phyloP scores from a whole-genome alignment of 2,113 vertebrate genomes.

The Erythrolamprus reginae region DNA sequence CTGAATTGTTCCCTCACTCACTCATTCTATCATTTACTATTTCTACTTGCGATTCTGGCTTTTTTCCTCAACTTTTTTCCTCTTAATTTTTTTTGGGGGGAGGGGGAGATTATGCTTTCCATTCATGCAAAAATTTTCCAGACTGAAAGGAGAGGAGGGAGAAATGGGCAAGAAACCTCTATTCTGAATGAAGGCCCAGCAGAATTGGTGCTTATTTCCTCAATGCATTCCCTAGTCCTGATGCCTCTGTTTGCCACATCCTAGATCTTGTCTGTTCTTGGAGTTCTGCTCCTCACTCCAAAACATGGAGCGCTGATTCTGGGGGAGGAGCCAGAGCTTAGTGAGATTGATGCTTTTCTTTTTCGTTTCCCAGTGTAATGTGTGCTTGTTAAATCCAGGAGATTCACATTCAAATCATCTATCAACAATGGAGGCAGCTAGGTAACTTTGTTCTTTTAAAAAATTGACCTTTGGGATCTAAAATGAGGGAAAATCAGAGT shows the following conservation, averaged over 20 bases:
- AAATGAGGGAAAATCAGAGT: not conserved
- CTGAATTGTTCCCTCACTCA: not conserved
- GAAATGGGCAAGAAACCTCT: not conserved
- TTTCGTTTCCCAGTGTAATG: not conserved
- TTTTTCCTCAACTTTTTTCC: not conserved
- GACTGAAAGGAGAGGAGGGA: not conserved
- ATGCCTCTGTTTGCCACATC: not conserved
- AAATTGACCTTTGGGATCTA: not conserved
- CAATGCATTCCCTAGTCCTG: not conserved
- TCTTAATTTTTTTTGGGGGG: not conserved
- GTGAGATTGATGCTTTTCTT: not conserved
- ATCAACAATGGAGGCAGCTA: not conserved
- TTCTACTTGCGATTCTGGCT: not conserved
- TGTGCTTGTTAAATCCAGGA: not conserved
- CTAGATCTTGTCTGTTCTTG: not conserved
- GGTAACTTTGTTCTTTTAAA: not conserved
- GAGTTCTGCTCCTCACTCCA: not conserved
- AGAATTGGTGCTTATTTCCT: not conserved
- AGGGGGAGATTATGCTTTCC: not conserved
- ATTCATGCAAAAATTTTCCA: not conserved
- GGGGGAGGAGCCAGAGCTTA: not conserved
- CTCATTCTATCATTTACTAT: not conserved
- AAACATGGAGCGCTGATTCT: not conserved
- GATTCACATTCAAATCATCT: not conserved
- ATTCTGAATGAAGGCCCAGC: not conserved